These are phyloP conservation scores for Terrapene triunguis DNA, from an alignment of 2,113 vertebrate species.

Conservation along the genomic window DNA sequence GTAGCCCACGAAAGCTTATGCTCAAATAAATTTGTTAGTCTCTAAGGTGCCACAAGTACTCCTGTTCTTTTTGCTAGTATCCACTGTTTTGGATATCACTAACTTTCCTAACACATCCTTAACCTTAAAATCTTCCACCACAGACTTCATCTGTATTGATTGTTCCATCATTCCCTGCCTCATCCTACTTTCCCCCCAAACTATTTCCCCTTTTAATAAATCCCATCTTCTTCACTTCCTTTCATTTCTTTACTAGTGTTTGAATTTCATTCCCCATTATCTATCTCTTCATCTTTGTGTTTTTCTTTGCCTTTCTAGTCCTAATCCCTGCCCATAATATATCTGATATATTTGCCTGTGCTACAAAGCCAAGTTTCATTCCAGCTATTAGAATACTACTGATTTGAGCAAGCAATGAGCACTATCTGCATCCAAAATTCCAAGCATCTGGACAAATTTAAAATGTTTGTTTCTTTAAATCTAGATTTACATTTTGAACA, in stretches of 20 bases:
- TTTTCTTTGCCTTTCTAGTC: neutral
- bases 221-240: neutral
- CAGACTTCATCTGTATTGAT: neutral
- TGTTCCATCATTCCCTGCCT: neutral
- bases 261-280: neutral
- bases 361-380: neutral
- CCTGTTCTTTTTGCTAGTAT: neutral
- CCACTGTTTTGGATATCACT: rapidly evolving
- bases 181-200: neutral
- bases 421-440: rapidly evolving
- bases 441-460: rapidly evolving
- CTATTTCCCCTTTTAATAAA: neutral
- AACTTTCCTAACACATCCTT: neutral
- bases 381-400: rapidly evolving
- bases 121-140: neutral
- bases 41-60: too few species aligned
- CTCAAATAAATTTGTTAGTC: too few species aligned
- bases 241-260: neutral
- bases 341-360: neutral
- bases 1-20: too few species aligned
- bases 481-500: neutral
- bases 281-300: neutral
- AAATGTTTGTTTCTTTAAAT: neutral
- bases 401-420: neutral
- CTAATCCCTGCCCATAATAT: neutral